Evolutionary conservation across 2,888 invertebrate genomes (phyloP).

Genomic region (Phyto melanocephala): DNA sequence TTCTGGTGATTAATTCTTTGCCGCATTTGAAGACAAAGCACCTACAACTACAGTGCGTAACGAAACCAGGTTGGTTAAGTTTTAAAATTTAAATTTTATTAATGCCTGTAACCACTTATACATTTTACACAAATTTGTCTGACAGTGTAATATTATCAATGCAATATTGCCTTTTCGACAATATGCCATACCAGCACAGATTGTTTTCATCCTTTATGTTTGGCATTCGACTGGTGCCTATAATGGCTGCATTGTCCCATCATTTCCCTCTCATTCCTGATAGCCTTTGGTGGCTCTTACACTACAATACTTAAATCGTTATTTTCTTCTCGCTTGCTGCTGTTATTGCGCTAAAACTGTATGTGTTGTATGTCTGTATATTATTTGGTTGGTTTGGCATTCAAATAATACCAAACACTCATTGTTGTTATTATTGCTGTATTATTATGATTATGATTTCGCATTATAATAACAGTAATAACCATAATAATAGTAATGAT

Average conservation of each 20-base stretch:
- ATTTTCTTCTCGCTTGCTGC: background rate
- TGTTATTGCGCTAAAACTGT: background rate
- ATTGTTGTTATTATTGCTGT: conserved; percentile 39
- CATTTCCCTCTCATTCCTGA: background rate
- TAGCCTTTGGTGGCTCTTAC: background rate
- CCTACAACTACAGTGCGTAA: no score
- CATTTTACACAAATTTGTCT: no score
- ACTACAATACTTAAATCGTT: background rate
- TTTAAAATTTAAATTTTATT: no score
- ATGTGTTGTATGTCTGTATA: conserved; percentile 1
- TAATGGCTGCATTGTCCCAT: background rate
- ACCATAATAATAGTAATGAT: conserved; percentile 43
- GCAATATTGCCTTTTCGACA: background rate
- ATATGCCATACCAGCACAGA: background rate
- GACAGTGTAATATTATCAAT: background rate
- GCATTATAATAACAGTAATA: conserved; percentile 54
- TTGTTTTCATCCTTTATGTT: no score
- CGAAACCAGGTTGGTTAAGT: no score
- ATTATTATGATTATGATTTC: conserved; percentile 55
- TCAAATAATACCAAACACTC: conserved; percentile 28
- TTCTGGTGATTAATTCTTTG: no score
- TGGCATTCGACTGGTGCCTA: background rate
- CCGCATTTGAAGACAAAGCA: no score
- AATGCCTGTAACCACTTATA: no score
- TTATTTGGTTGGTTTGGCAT: conserved; percentile 41